Base-by-base conservation (phyloP, 2,888 invertebrate species). In the Drosophila villosipedis region DNA sequence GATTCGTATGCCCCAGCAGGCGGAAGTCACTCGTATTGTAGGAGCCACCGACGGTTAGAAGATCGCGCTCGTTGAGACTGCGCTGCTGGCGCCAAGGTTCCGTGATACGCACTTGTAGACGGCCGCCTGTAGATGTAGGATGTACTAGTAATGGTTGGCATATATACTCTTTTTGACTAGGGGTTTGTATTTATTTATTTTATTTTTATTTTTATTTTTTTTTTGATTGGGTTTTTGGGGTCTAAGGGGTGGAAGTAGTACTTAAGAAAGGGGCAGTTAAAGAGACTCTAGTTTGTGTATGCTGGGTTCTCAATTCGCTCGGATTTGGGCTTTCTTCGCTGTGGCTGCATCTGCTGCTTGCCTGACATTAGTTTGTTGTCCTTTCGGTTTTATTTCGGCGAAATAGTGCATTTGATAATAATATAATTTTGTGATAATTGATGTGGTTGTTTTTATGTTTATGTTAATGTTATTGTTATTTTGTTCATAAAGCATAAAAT, bases 81-180 rank as follows among this genome's bases (percentile, higher is more conserved):
- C 92, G 89, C 74, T 92, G 92, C 73, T 92, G 92, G 54, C 88
- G 92, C 92, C 93, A 92, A 52, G 91, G 91, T 59, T 93, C 93
- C 72, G 82, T 80, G 76, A 57, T 57, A 14, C 89, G 91, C 69
- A 85, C 92, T 83, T 92, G 91, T 68, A 90, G 86, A 83, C 87
- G 87, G 47, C 91, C 87, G 77, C 87, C 87, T 88, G 91, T 85
- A 76, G 90, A 91, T 81, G 70, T 74, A 79, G 84, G 83, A 84
- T 71, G 90, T 67, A 78, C 89, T 75, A 76, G 79, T 68, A 70
- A 74, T 78, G 76, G 62, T 70, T 72, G 67, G 66, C 78, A 69
- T 22, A 58, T 68, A 60, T 71, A 73, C 74, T 66, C 76, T 67
- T 58, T 73, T 68, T 43, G 16, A 16, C 58, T 60, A 39, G 63